Evolutionary conservation across 2,797 vertebrate genomes (phyloP), one percentile per base, ranked within the genome.

Genomic region (Xiphophorus birchmanni): DNA sequence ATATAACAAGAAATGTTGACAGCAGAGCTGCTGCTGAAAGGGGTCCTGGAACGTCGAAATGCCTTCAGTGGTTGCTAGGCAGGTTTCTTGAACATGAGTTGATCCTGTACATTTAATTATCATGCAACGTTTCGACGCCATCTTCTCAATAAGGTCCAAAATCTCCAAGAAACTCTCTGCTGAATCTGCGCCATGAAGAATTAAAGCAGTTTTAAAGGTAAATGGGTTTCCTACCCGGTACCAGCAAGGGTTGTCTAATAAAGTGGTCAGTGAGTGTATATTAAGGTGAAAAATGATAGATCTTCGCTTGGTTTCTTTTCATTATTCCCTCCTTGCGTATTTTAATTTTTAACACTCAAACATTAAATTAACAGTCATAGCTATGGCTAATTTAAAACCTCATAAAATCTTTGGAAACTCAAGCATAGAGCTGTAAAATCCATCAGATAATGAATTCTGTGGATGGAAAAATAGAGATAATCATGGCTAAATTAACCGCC

Each of bases 341-440:
- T 69, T 69, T 26, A 69, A 40, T 42, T 42, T 69, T 21, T 40
- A 40, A 40, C 42, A 42, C 37, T 69, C 35, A 42, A 40, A 69
- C 18, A 40, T 69, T 40, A 42, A 37, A 40, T 69, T 69, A 40
- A 21, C 21, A 26, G 21, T 40, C 37, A 69, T 69, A 23, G 35
- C 65, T 42, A 40, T 9, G 21, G 23, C 65, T 42, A 42, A 69
- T 69, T 69, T 42, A 69, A 69, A 69, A 32, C 37, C 37, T 42
- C 65, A 69, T 69, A 69, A 69, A 69, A 69, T 69, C 65, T 69
- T 42, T 69, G 17, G 65, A 42, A 69, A 26, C 65, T 65, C 60
- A 69, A 69, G 35, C 65, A 42, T 42, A 13, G 18, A 69, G 10
- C 37, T 42, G 37, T 40, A 69, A 69, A 42, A 69, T 26, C 18